Percentiles rank a stretch among this genome's conserved stretches.
Evolutionary conservation across 2,113 vertebrate genomes (phyloP).

Genomic region (Lophius piscatorius): DNA sequence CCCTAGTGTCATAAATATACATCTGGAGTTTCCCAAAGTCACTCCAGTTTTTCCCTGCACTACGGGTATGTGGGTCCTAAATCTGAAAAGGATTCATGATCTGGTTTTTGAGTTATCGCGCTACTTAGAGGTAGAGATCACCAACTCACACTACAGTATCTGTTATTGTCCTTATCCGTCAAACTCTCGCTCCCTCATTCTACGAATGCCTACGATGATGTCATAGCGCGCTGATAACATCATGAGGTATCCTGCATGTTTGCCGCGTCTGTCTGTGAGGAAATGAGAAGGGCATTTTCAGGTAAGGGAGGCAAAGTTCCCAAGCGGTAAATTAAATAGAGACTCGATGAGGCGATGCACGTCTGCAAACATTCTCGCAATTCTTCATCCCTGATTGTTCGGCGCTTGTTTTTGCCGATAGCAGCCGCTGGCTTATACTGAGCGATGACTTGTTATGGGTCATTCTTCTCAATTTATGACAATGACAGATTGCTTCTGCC

Average conservation of each 20-base stretch:
- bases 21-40: no score
- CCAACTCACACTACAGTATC: not conserved
- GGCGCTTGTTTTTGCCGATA: slow-evolving; percentile 1
- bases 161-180: slow-evolving; percentile 7
- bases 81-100: no score
- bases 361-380: slow-evolving; percentile 55
- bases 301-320: slow-evolving; percentile 45
- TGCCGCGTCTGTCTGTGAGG: not conserved
- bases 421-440: slow-evolving; percentile 8
- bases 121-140: no score
- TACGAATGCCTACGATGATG: slow-evolving; percentile 24
- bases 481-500: not conserved
- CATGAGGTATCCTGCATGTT: not conserved
- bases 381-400: slow-evolving; percentile 26
- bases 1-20: no score
- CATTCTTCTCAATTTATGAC: slow-evolving; percentile 10
- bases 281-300: slow-evolving; percentile 44
- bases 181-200: slow-evolving; percentile 4
- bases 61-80: no score
- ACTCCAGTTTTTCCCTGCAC: no score
- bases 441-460: not conserved
- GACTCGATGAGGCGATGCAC: slow-evolving; percentile 38
- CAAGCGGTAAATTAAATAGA: slow-evolving; percentile 51
- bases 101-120: no score
- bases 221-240: slow-evolving; percentile 28